Base-by-base conservation (phyloP, 2,113 vertebrate species). In the Ellobius talpinus region DNA sequence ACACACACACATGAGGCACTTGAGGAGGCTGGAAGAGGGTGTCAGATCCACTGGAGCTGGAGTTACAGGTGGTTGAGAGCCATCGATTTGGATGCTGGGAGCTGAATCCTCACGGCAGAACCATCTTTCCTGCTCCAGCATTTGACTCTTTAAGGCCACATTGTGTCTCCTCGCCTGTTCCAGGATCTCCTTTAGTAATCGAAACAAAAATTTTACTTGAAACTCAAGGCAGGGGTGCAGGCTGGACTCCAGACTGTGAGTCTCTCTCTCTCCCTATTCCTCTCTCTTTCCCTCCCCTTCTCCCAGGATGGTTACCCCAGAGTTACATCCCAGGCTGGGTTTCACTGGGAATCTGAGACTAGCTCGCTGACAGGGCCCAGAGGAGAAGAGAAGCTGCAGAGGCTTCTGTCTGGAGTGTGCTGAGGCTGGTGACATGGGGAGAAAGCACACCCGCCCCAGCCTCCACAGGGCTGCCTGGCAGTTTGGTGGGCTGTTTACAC, bases 401-500 rank as follows among this genome's bases (percentile, higher is more conserved):
- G 42, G 78, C 13, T 10, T 5, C 14, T 47, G 12, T 17, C 16
- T 17, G 8, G 11, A 17, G 63, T 23, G 31, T 87, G 68, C 19
- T n/a, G 50, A 21, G n/a, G n/a, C 70, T 74, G 72, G 29, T 4
- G 81, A 10, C 1, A 17, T 26, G 33, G 3, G 7, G 21, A 8
- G 14, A 21, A 21, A 39, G 16, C 0, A 0, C 21, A 11, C 14
- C 26, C 7, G 26, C 79, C 36, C 21, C 7, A 2, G 23, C 55
- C 2, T 12, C 17, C 39, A 0, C 0, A 12, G 9, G 0, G 16
- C 2, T 42, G 1, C 2, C 0, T 9, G 0, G 24, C 63, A 36
- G 50, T 29, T 39, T 45, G 58, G 14, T 26, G 36, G 72, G 76
- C 58, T 66, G 36, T 33, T 7, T 9, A 72, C 21, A 31, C 26